Conservation (phyloP, 2,797 vertebrate genomes). For the Sebastes nivosus region DNA sequence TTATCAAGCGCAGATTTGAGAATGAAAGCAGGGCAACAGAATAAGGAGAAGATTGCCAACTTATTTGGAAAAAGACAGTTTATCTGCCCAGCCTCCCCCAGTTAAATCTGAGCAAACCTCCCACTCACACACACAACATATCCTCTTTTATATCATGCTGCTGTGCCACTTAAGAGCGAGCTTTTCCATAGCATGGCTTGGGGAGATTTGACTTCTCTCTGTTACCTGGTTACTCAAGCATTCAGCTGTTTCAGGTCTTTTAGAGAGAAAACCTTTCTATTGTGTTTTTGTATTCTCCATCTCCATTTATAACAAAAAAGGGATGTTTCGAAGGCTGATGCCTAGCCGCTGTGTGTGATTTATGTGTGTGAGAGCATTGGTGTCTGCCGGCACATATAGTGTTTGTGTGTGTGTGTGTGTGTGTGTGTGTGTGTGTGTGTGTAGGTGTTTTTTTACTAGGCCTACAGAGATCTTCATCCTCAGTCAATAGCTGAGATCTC, state of each 20-base stretch:
- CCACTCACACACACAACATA: constrained; percentile 33
- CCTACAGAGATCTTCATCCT: constrained; percentile 72
- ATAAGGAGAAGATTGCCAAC: constrained; percentile 2
- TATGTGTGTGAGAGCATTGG: neutral
- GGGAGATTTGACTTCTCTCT: constrained; percentile 16
- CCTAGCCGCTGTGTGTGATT: constrained; percentile 2
- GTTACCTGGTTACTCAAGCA: constrained; percentile 16
- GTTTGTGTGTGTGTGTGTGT: too few species aligned
- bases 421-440: constrained; percentile 24
- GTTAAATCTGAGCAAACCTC: constrained; percentile 23
- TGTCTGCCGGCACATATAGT: constrained; percentile 10
- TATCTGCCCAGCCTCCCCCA: neutral
- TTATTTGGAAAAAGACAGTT: constrained; percentile 20
- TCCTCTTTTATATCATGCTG: constrained; percentile 28
- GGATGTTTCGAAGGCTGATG: constrained; percentile 27
- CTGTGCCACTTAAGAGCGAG: constrained; percentile 13
- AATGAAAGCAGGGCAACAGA: neutral
- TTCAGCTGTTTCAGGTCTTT: constrained; percentile 11
- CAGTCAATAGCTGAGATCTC: constrained; percentile 73
- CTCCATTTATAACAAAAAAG: constrained; percentile 31
- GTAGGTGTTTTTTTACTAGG: constrained; percentile 51
- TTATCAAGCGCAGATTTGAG: neutral
- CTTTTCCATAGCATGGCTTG: constrained; percentile 4
- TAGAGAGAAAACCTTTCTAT: constrained; percentile 6
- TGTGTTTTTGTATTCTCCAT: constrained; percentile 8